Percentiles rank a stretch among this genome's conserved stretches.
These are phyloP conservation scores for Eurystomus gularis DNA, from an alignment of 2,113 vertebrate genomes.

Conservation along the genomic window DNA sequence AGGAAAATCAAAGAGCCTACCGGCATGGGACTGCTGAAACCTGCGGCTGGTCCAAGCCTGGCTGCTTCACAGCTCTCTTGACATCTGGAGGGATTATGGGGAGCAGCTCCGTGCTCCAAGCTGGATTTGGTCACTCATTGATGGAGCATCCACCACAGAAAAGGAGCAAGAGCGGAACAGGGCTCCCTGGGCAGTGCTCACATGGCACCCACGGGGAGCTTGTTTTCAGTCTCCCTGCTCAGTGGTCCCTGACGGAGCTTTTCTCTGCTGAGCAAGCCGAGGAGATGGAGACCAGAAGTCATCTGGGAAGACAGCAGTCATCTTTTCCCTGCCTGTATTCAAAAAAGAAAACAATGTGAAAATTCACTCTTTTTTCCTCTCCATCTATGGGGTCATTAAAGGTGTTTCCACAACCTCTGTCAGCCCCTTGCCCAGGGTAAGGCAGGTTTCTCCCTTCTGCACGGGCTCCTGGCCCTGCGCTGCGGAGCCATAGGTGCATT, in stretches of 20 bases:
- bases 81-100: accelerated
- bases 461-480: accelerated
- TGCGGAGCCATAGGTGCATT: accelerated
- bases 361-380: too few species aligned
- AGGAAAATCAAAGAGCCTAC: neutral
- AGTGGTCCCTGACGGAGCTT: neutral
- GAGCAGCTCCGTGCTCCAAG: neutral
- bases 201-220: accelerated
- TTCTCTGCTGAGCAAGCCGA: neutral
- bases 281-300: neutral
- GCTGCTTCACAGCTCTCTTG: neutral
- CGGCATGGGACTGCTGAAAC: accelerated
- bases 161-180: neutral
- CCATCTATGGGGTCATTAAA: accelerated
- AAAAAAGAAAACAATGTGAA: neutral
- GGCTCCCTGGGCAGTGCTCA: neutral
- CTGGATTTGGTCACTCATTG: neutral
- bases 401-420: neutral
- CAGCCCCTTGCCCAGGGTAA: neutral
- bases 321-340: neutral
- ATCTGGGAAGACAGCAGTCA: neutral
- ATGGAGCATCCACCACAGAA: accelerated
- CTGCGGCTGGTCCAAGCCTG: neutral
- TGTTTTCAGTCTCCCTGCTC: accelerated
- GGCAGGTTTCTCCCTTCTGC: accelerated